A percentile compares a stretch with the other conserved stretches of the same genome.
phyloP scores from a whole-genome alignment of 1,140 invertebrate genomes.

The Ectropis grisescens region DNA sequence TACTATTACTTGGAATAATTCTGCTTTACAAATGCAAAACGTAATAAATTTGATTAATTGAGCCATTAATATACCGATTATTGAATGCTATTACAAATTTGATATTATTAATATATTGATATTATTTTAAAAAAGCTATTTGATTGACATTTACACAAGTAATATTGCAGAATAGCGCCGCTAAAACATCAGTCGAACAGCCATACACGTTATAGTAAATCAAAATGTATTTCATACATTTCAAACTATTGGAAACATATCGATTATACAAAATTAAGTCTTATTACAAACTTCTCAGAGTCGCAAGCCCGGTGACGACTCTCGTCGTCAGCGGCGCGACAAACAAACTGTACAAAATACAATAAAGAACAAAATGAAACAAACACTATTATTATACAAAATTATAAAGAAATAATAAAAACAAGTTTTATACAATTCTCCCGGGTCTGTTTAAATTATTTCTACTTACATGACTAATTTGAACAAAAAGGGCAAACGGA shows the following conservation, averaged over 20 bases:
- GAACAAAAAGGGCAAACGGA: no score
- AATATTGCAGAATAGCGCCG: no score
- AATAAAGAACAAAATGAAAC: constrained; percentile 25
- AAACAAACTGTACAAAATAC: constrained; percentile 37
- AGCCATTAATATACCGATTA: no score
- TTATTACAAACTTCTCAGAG: constrained; percentile 2
- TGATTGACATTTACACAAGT: no score
- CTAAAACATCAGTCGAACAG: constrained; percentile 18
- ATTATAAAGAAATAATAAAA: constrained; percentile 24
- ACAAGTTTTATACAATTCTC: constrained; percentile 22
- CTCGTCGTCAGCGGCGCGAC: constrained; percentile 2
- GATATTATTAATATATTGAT: no score
- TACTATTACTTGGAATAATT: no score
- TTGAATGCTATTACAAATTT: no score
- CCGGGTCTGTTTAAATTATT: constrained; percentile 10
- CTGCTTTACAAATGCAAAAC: no score
- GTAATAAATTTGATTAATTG: no score
- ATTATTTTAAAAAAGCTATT: no score
- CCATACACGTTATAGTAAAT: constrained; percentile 5
- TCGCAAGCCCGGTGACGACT: not conserved
- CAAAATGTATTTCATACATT: constrained; percentile 19
- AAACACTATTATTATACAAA: constrained; percentile 40
- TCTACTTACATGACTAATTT: no score
- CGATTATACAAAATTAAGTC: constrained; percentile 15
- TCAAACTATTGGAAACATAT: constrained; percentile 9